phyloP scores from a whole-genome alignment of 2,113 vertebrate genomes.

The Gymnogyps californianus region DNA sequence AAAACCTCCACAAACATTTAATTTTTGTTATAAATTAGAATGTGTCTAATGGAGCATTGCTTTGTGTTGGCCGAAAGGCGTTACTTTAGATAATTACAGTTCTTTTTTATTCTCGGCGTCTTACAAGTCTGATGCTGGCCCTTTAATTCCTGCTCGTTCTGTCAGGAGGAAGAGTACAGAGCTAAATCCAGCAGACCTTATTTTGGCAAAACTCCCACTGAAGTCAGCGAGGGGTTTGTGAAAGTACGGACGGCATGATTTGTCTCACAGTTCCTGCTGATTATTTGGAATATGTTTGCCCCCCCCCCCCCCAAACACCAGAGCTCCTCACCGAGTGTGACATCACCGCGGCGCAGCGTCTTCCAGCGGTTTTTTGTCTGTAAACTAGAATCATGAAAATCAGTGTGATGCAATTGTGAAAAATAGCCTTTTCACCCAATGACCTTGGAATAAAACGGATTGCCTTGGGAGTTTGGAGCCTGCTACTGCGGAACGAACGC shows the following conservation, averaged over 20 bases:
- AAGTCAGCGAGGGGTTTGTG: slow-evolving; percentile 28
- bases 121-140: background rate
- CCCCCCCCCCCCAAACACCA: background rate
- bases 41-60: background rate
- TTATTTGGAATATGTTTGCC: background rate
- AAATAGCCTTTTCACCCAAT: slow-evolving; percentile 1
- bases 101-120: background rate
- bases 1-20: background rate
- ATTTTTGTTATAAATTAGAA: background rate
- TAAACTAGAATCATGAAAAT: background rate
- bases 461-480: background rate
- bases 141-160: slow-evolving; percentile 46
- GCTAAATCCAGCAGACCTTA: slow-evolving; percentile 52
- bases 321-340: background rate
- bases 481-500: background rate
- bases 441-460: background rate
- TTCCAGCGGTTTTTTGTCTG: background rate
- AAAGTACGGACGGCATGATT: background rate
- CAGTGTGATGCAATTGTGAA: background rate
- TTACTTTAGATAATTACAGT: background rate
- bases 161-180: slow-evolving; percentile 12
- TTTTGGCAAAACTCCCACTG: slow-evolving; percentile 48
- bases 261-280: slow-evolving; percentile 16
- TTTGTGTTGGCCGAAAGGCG: background rate
- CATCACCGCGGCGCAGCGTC: background rate